Evolutionary conservation across 2,888 invertebrate genomes (phyloP), one percentile per base, ranked within the genome.

Genomic region (Tenthredo distinguenda): DNA sequence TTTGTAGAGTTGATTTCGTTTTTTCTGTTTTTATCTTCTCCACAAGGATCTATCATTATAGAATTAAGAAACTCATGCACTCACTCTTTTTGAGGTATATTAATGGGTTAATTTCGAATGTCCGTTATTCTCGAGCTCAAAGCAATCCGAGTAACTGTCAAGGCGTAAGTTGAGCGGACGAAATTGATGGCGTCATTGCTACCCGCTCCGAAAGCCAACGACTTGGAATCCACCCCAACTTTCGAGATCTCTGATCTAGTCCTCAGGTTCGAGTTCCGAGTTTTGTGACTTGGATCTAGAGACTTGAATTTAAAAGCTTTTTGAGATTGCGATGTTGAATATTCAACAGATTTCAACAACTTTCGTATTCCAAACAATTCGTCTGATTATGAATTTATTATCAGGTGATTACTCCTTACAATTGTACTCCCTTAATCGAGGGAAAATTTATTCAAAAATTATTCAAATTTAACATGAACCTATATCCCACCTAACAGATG

Each of bases 181-280:
- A 76, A 84, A 84, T 84, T 84, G 84, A 84, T 84, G 65, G 74
- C 84, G 37, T 84, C 84, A 84, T 84, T 76, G 74, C 74, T 84
- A 76, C 76, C 26, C 76, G 72, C 26, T 76, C 15, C 76, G 74
- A 76, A 76, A 37, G 62, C 74, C 72, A 84, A 76, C 84, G 84
- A 84, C 84, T 84, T 72, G 76, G 76, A 84, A 76, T 76, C 72
- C 74, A 47, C 74, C 62, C 37, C 40, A 81, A 81, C 81, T 81
- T 81, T 81, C 81, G 31, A 62, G 81, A 81, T 81, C 58, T 81
- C 81, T 37, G 81, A 40, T 81, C 50, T 62, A 81, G 81, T 74
- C 81, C 26, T 58, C 81, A 65, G 34, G 47, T 55, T 77, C 18
- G 43, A 74, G 72, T 50, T 77, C 55, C 55, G n/a, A 50, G 77